Evolutionary conservation across 2,888 invertebrate genomes (phyloP), one percentile per base, ranked within the genome.

Genomic region (Villa cingulata): DNA sequence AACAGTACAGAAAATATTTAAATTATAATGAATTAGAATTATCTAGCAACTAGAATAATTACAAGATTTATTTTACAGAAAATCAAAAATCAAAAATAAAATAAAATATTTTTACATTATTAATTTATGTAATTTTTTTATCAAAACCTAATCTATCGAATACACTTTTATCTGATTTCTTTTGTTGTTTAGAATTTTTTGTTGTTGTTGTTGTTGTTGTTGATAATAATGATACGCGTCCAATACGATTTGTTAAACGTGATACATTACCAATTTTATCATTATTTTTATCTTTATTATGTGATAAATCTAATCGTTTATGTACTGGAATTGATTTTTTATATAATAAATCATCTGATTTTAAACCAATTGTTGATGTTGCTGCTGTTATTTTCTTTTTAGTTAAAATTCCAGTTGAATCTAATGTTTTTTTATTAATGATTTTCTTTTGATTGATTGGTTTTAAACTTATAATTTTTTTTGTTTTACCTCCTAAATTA

Each of bases 401-500:
- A n/a, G n/a, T n/a, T n/a, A n/a, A n/a, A n/a, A n/a, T n/a, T n/a
- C n/a, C n/a, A n/a, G n/a, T n/a, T 5, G 37, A 19, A 19, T 46
- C 46, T 7, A 27, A 18, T 36, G 58, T 45, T 39, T 59, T 62
- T 7, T 57, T 55, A 0, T 64, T 60, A 45, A 60, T 60, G 0
- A 53, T 50, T 55, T 61, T 62, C 36, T 55, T 49, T 1, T 58
- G 50, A 0, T 55, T 54, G 1, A 62, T 57, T 3, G 59, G 55
- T 52, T 68, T 68, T 2, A 68, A 51, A 55, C 62, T 63, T n/a
- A 62, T 55, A 0, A 59, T 54, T 53, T 65, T 67, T 19, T 62
- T 62, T 20, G 63, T 64, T 19, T 56, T 53, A 48, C 65, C 65
- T 3, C 65, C 65, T 3, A 68, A 52, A 44, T 58, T 59, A 3